These are phyloP conservation scores for Hipposideros larvatus DNA, from an alignment of 2,797 vertebrate genomes.

Conservation along the genomic window DNA sequence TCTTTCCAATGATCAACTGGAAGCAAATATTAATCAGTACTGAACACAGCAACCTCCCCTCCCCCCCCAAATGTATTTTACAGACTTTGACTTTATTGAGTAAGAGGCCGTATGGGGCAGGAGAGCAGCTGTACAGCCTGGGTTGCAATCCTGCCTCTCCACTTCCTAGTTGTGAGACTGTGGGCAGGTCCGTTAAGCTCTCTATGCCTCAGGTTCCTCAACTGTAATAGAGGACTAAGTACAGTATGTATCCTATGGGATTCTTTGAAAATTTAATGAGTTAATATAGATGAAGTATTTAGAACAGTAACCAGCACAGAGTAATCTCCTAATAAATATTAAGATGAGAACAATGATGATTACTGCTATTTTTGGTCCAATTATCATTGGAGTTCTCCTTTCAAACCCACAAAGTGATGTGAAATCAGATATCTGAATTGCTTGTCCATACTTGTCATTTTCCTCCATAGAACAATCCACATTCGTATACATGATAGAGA, in stretches of 20 bases:
- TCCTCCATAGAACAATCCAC: background rate
- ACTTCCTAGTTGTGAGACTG: no score
- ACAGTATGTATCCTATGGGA: background rate
- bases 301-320: background rate
- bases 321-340: background rate
- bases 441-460: background rate
- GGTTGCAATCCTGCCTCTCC: background rate
- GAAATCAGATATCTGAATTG: background rate
- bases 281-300: constrained; percentile 14
- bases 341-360: background rate
- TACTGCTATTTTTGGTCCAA: background rate
- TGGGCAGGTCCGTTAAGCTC: background rate
- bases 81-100: background rate
- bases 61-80: background rate
- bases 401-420: background rate
- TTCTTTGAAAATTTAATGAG: constrained; percentile 1
- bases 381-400: background rate
- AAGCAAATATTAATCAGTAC: background rate
- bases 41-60: background rate
- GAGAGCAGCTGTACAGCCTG: background rate
- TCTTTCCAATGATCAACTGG: background rate
- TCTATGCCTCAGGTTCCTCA: background rate
- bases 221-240: background rate
- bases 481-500: background rate
- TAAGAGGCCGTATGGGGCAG: background rate